Evolutionary conservation across 2,888 invertebrate genomes (phyloP).

Genomic region (Habrosyne pyritoides): DNA sequence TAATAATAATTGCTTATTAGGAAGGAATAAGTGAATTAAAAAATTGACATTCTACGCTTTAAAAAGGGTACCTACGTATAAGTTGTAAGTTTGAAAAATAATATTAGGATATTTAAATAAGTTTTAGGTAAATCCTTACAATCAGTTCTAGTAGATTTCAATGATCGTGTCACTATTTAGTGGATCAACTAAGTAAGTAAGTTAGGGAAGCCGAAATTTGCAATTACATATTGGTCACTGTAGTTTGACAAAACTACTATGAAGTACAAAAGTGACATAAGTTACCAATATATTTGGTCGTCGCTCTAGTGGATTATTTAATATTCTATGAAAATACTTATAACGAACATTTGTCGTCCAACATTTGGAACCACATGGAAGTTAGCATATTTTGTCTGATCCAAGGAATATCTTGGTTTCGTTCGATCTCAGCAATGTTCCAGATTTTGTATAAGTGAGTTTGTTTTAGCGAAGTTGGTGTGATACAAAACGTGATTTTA

Average conservation of each 20-base stretch:
- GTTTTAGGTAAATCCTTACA: neutral
- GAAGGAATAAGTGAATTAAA: constrained; percentile 77
- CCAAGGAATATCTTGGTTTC: neutral
- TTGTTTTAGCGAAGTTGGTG: neutral
- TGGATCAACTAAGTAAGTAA: neutral
- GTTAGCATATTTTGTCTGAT: constrained; percentile 2
- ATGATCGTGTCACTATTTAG: neutral
- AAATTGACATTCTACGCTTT: constrained; percentile 72
- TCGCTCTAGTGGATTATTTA: constrained; percentile 5
- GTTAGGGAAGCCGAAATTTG: neutral
- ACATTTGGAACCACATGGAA: constrained; percentile 6
- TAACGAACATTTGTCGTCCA: constrained; percentile 10
- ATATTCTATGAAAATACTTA: constrained; percentile 8
- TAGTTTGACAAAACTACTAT: constrained; percentile 21
- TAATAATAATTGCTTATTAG: constrained; percentile 76
- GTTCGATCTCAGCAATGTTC: neutral
- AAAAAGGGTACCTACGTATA: constrained; percentile 24
- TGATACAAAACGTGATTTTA: neutral
- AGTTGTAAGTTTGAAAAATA: neutral
- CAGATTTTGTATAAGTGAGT: constrained; percentile 32
- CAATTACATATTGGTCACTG: constrained; percentile 17
- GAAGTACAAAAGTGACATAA: constrained; percentile 34
- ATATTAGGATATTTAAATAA: neutral
- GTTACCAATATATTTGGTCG: constrained; percentile 17
- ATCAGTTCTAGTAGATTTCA: neutral